Evolutionary conservation across 2,888 invertebrate genomes (phyloP).

Genomic region (Temnothorax rugatulus): DNA sequence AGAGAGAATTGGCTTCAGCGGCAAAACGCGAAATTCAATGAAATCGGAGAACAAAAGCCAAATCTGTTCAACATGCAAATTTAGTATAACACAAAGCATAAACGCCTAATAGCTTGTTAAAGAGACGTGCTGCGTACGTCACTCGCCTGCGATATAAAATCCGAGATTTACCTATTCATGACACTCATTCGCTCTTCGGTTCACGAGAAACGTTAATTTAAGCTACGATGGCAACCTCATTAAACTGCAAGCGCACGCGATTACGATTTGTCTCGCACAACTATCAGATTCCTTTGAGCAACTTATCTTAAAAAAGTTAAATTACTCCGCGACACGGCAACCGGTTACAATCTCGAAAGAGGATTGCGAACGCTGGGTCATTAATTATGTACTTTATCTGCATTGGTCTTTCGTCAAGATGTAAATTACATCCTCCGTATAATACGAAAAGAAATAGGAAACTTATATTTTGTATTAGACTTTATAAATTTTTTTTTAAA

Average conservation of each 20-base stretch:
- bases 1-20: not conserved
- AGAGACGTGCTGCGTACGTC: not conserved
- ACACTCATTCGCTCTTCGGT: slow-evolving; percentile 19
- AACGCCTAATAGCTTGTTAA: not conserved
- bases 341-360: slow-evolving; percentile 31
- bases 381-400: slow-evolving; percentile 49
- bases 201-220: slow-evolving; percentile 31
- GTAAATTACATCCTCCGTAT: slow-evolving; percentile 20
- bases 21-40: slow-evolving; percentile 14
- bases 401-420: slow-evolving; percentile 30
- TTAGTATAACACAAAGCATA: not conserved
- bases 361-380: slow-evolving; percentile 23
- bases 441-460: not conserved
- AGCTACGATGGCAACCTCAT: slow-evolving; percentile 25
- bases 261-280: slow-evolving; percentile 47
- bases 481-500: not conserved
- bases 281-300: slow-evolving; percentile 37
- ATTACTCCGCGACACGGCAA: slow-evolving; percentile 27
- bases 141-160: not conserved
- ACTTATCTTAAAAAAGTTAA: slow-evolving; percentile 42
- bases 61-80: slow-evolving; percentile 17
- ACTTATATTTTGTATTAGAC: not conserved
- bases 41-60: not conserved
- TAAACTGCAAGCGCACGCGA: slow-evolving; percentile 43
- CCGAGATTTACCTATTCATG: slow-evolving; percentile 7